A percentile compares a stretch with the other conserved stretches of the same genome.
Evolutionary conservation across 2,797 vertebrate genomes (phyloP).

Genomic region (Poecilia gillii): DNA sequence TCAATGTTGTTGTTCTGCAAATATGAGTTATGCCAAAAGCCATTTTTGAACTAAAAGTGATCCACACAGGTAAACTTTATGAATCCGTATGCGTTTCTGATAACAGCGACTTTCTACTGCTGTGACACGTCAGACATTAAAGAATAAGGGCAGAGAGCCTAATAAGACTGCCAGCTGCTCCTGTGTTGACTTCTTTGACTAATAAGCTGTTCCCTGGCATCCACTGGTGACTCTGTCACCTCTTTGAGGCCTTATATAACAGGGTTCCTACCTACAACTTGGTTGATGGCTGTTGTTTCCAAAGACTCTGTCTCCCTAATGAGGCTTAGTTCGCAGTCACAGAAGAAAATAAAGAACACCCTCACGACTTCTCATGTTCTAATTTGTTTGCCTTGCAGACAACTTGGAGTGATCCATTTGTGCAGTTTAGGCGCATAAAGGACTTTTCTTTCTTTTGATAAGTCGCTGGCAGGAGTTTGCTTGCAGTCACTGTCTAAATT

Average conservation of each 20-base stretch:
- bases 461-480: constrained; percentile 38
- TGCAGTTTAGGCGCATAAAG: constrained; percentile 68
- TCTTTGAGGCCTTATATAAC: constrained; percentile 66
- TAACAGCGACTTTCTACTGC: constrained; percentile 74
- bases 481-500: constrained; percentile 51
- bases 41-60: constrained; percentile 82
- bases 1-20: constrained; percentile 85
- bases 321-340: constrained; percentile 60
- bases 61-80: constrained; percentile 69
- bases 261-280: constrained; percentile 59
- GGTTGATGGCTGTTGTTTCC: constrained; percentile 55
- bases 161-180: constrained; percentile 64
- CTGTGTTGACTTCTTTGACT: constrained; percentile 55
- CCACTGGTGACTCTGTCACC: constrained; percentile 43
- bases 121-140: constrained; percentile 59
- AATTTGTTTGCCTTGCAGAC: constrained; percentile 68
- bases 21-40: constrained; percentile 84
- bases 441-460: constrained; percentile 58
- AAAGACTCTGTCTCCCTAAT: constrained; percentile 59
- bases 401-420: constrained; percentile 58
- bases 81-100: constrained; percentile 75
- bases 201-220: constrained; percentile 31
- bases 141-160: constrained; percentile 60
- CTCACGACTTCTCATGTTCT: constrained; percentile 57
- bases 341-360: constrained; percentile 42